Evolutionary conservation across 2,888 invertebrate genomes (phyloP).

Genomic region (Platycheirus albimanus): DNA sequence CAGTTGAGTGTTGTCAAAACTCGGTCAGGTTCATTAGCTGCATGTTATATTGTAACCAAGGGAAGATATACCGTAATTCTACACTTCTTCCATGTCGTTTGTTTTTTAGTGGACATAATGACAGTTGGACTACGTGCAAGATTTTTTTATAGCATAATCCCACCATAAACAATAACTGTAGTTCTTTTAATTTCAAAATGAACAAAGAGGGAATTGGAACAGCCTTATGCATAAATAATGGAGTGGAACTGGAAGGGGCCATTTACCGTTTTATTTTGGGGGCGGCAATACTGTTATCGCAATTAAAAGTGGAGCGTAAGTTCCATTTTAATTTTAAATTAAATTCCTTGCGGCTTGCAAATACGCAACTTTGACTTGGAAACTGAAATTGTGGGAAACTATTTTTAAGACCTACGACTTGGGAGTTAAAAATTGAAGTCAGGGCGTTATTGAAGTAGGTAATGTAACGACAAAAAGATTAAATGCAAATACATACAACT

Average conservation of each 20-base stretch:
- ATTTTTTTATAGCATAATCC: not conserved
- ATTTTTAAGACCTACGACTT: no score
- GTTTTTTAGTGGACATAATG: constrained; percentile 38
- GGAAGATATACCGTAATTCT: constrained; percentile 49
- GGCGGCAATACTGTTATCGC: constrained; percentile 49
- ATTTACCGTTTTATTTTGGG: constrained; percentile 61
- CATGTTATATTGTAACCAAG: not conserved
- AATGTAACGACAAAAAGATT: no score
- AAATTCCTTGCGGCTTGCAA: constrained; percentile 3
- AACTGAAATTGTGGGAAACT: not conserved
- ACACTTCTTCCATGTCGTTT: constrained; percentile 59
- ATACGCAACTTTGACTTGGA: not conserved
- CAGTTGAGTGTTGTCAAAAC: constrained; percentile 42
- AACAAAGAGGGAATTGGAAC: constrained; percentile 15
- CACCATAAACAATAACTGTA: no score
- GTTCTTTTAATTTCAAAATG: not conserved
- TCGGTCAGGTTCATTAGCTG: constrained; percentile 62
- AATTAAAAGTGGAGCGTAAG: constrained; percentile 6
- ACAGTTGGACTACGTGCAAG: constrained; percentile 8
- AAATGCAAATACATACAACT: no score
- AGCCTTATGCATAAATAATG: constrained; percentile 27
- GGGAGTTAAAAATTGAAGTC: no score
- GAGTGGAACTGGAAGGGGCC: constrained; percentile 48
- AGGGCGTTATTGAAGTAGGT: no score
- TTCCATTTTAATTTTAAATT: constrained; percentile 12